Conservation (phyloP, 2,888 invertebrate genomes). For the Ethmia dodecea region DNA sequence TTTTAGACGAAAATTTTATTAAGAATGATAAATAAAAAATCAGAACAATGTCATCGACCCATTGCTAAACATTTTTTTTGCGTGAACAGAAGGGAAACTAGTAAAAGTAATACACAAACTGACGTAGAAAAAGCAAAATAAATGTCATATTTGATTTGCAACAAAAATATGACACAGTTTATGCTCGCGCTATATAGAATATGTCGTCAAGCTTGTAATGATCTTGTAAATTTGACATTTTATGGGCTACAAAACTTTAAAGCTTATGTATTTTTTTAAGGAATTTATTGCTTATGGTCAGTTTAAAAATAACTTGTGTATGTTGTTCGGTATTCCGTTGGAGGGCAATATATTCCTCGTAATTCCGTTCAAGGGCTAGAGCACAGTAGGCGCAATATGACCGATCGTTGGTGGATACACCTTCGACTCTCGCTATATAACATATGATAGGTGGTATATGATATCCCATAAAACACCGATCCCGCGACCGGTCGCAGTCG, state of each 20-base stretch:
- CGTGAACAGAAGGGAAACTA: too few species aligned
- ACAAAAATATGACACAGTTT: constrained; percentile 41
- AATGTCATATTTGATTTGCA: constrained; percentile 46
- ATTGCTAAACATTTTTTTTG: neutral
- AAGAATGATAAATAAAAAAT: too few species aligned
- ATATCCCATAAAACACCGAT: constrained; percentile 13
- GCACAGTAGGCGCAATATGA: constrained; percentile 6
- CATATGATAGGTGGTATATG: constrained; percentile 11
- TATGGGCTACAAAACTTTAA: constrained; percentile 38
- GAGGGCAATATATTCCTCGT: too few species aligned
- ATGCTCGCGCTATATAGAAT: constrained; percentile 40
- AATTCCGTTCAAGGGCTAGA: neutral
- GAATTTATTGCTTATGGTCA: constrained; percentile 15
- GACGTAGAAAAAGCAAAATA: too few species aligned
- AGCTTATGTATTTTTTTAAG: constrained; percentile 35
- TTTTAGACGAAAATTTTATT: too few species aligned
- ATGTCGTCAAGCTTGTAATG: constrained; percentile 40
- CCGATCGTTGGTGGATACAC: neutral
- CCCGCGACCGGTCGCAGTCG: constrained; percentile 10
- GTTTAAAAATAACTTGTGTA: constrained; percentile 4
- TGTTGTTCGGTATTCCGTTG: too few species aligned
- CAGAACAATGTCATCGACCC: neutral
- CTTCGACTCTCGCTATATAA: neutral
- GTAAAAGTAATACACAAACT: too few species aligned
- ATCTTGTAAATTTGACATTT: constrained; percentile 50